Conservation (phyloP, 1,140 invertebrate genomes). For the Coptotermes formosanus region DNA sequence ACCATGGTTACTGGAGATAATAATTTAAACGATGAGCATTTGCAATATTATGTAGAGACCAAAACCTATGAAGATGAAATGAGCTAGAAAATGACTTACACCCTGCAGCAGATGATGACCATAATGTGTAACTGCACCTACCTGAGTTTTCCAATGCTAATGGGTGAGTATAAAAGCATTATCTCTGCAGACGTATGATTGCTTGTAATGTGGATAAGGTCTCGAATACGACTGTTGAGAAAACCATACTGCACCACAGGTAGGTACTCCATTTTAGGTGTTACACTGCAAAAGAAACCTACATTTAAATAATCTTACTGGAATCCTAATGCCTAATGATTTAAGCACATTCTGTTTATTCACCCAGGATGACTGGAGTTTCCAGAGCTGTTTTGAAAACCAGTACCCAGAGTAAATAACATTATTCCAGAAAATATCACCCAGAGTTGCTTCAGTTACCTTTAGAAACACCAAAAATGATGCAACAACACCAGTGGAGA, state of each 20-base stretch:
- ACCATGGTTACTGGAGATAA: not conserved
- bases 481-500: no score
- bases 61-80: no score
- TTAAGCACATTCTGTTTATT: no score
- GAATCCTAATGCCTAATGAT: no score
- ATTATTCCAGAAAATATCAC: no score
- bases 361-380: no score
- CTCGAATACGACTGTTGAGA: conserved; percentile 70
- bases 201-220: conserved; percentile 64
- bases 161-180: conserved; percentile 58
- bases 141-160: conserved; percentile 67
- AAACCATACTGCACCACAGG: conserved; percentile 83
- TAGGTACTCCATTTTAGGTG: conserved; percentile 67
- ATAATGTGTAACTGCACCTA: not conserved
- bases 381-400: no score
- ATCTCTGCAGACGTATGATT: conserved; percentile 52
- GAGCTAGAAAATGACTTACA: not conserved
- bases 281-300: conserved; percentile 53
- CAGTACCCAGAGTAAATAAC: no score
- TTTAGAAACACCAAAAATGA: no score
- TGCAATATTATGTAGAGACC: not conserved
- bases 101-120: not conserved
- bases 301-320: no score
- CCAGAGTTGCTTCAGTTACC: no score
- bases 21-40: conserved; percentile 6